Conservation (phyloP, 2,797 vertebrate species). For the Pampus argenteus region DNA sequence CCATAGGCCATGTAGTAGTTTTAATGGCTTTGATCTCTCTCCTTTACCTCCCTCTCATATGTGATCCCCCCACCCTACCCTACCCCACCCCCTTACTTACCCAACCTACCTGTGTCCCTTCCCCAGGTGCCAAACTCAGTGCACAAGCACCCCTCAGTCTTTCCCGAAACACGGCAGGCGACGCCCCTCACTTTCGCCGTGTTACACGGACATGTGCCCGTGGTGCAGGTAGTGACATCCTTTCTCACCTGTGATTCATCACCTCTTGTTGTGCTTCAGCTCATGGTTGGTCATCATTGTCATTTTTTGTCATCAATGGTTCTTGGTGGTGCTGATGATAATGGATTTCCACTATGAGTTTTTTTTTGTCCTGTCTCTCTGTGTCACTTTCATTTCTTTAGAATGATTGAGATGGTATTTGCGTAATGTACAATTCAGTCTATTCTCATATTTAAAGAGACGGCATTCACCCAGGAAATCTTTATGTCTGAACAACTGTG, state of each 20-base stretch:
- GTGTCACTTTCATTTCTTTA: neutral
- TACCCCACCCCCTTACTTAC: constrained; percentile 47
- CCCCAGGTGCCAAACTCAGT: constrained; percentile 98
- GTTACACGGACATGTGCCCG: constrained; percentile 99
- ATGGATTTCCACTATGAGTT: constrained; percentile 31
- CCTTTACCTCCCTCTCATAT: constrained; percentile 59
- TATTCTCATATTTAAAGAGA: constrained; percentile 7
- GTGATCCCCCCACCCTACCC: constrained; percentile 15
- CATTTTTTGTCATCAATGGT: constrained; percentile 60
- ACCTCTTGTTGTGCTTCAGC: constrained; percentile 70
- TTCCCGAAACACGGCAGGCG: constrained; percentile 98
- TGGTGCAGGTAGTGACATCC: constrained; percentile 94
- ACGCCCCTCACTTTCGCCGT: constrained; percentile 99
- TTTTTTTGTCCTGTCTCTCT: constrained; percentile 49
- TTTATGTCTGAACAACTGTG: constrained; percentile 7
- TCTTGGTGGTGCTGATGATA: constrained; percentile 43
- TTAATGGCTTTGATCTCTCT: constrained; percentile 80
- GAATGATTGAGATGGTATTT: neutral
- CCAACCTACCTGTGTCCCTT: constrained; percentile 78
- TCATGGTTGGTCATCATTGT: constrained; percentile 65
- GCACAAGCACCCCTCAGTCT: constrained; percentile 99
- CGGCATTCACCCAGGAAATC: neutral
- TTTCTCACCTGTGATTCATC: constrained; percentile 67
- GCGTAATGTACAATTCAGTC: neutral
- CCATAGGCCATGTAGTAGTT: constrained; percentile 57